Evolutionary conservation across 2,113 vertebrate species (phyloP), one percentile per base, ranked within the genome.

Genomic region (Notarius lentiginosus): DNA sequence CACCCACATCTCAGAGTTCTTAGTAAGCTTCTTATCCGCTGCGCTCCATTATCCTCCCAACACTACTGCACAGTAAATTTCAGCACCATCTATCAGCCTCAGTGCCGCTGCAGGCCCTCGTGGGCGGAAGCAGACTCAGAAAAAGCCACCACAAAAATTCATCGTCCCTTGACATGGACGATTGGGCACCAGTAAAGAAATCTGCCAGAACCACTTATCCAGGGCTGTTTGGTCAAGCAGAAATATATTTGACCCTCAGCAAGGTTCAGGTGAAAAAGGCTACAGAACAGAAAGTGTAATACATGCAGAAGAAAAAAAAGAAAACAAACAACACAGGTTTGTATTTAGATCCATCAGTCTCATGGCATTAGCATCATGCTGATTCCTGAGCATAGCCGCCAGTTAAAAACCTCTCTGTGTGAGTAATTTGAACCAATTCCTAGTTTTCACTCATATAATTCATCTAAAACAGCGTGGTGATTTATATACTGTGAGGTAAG

Each of bases 21-120:
- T 88, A 91, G 85, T 94, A 94, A 92, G 90, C 91, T 80, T 92
- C 93, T 94, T 95, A 93, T 75, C 84, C 80, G 41, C 83, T 90
- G 87, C 91, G 89, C 89, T 92, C 89, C 56, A 90, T 91, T 85
- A 90, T 87, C 87, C 88, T 58, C 88, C 76, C 88, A 72, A 58
- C 18, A 77, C 49, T 86, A 81, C 90, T 86, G 91, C 72, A 20
- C 83, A 30, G 34, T 79, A 47, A 88, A 86, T 65, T 84, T 84
- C 86, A 83, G 66, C 83, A 72, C 82, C 85, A 56, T 87, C 84
- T 89, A 82, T 90, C 85, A 86, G 34, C 72, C 41, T 60, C 27
- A 76, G 87, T 27, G 75, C 14, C 20, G 58, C 79, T 41, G 56
- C 83, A 47, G 56, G 79, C 79, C 77, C 77, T 85, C 60, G 70